These are phyloP conservation scores for Mycteria americana DNA, from an alignment of 2,797 vertebrate genomes.

Conservation along the genomic window DNA sequence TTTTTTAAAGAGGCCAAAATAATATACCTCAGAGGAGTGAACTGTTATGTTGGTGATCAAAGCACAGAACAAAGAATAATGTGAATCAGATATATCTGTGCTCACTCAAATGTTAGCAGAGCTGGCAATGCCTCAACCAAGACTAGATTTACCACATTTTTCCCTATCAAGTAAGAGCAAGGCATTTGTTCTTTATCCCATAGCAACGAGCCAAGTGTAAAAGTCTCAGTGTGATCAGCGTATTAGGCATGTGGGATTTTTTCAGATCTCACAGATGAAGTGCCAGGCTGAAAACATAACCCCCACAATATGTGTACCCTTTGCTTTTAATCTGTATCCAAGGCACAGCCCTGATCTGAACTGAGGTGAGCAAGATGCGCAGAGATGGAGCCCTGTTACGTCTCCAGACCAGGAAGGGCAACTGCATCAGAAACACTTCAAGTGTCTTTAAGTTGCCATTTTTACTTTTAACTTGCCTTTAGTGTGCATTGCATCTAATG, in stretches of 20 bases:
- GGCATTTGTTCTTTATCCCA: neutral
- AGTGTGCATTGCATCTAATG: neutral
- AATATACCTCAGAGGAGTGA: neutral
- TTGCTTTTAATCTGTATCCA: neutral
- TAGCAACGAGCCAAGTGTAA: neutral
- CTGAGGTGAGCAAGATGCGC: neutral
- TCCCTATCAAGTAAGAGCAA: neutral
- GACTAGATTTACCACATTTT: neutral
- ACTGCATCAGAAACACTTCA: neutral
- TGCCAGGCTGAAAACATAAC: neutral
- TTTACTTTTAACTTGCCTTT: neutral
- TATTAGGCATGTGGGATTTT: neutral
- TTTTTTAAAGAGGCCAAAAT: neutral
- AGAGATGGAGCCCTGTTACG: neutral
- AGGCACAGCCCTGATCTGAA: neutral
- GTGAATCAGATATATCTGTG: neutral
- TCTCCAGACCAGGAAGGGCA: accelerated
- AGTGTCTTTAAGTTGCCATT: neutral
- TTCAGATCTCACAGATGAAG: neutral
- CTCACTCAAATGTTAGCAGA: neutral
- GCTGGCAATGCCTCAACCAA: neutral
- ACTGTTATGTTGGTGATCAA: neutral
- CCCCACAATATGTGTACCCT: neutral
- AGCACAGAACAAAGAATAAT: neutral
- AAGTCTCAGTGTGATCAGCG: neutral